A percentile compares a stretch with the other conserved stretches of the same genome.
These are phyloP conservation scores for Pseudochirops corinnae DNA, from an alignment of 2,797 vertebrate genomes.

Conservation along the genomic window DNA sequence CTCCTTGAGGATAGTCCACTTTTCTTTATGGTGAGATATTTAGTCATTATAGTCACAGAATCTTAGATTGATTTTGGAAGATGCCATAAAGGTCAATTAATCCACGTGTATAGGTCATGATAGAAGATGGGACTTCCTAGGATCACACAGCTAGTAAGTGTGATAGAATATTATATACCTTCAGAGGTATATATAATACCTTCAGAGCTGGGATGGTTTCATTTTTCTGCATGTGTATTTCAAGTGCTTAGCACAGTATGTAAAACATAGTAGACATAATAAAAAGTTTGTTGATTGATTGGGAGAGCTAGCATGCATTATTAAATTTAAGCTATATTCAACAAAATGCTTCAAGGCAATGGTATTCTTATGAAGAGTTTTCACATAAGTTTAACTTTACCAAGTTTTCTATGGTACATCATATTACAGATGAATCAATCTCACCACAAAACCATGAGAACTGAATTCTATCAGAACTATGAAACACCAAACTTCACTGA, in stretches of 20 bases:
- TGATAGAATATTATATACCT: no score
- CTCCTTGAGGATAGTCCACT: rapidly evolving
- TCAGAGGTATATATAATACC: no score
- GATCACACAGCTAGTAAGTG: no score
- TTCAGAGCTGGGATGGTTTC: background rate
- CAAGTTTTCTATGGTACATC: background rate
- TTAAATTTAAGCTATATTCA: background rate
- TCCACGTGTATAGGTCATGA: background rate
- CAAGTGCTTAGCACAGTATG: background rate
- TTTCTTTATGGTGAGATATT: background rate
- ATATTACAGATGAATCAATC: background rate
- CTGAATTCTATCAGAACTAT: background rate
- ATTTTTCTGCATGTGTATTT: background rate
- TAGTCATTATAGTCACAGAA: background rate
- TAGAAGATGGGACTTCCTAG: background rate
- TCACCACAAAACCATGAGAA: background rate
- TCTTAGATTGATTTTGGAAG: background rate
- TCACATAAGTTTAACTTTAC: background rate
- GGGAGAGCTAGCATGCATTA: background rate
- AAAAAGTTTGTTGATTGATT: background rate
- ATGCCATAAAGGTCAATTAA: background rate
- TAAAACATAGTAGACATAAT: background rate
- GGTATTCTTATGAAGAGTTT: background rate
- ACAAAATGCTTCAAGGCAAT: background rate
- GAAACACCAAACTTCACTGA: background rate